Base-by-base conservation (phyloP, 2,113 vertebrate species). In the Azemiops feae region DNA sequence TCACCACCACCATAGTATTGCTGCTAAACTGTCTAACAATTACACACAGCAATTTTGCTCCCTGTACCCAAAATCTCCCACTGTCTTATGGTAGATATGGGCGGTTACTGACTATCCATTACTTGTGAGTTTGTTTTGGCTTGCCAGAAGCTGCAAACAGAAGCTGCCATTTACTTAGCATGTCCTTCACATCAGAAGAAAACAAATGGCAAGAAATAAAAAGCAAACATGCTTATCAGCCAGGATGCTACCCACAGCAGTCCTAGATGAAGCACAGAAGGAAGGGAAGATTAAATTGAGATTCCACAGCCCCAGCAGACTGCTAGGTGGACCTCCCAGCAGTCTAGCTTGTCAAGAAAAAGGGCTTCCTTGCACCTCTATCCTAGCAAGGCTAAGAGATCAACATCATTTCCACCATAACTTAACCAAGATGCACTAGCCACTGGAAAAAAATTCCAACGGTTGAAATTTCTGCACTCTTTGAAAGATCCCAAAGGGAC, bases 21-120 rank as follows among this genome's bases (percentile, higher is more conserved):
- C 74, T 6, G 25, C 58, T 60, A 92, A 81, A 93, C 94, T 54
- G 9, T 39, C 90, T 88, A 60, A 92, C 88, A 95, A 64, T 81
- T 89, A 58, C 43, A 52, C 30, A 0, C 54, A 45, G 91, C 90
- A 89, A 96, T 53, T 27, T 58, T 92, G 57, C 89, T 92, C 53
- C 25, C 9, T 55, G 92, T 86, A 16, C 91, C 87, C 50, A 64
- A 64, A 58, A 55, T n/a, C 86, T 86, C 52, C 88, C 95, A 93
- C 39, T 89, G 90, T 93, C 94, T 89, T 91, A 55, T 4, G 52
- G 11, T 14, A 47, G n/a, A 64, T 60, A 54, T 69, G 87, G 43
- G 47, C 0, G 0, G 88, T n/a, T 5, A 45, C 43, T 30, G 90
- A 45, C 60, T 14, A 34, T 6, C 85, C 7, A 53, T 27, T 9